Evolutionary conservation across 2,888 invertebrate species (phyloP), one percentile per base, ranked within the genome.

Genomic region (Xestia c-nigrum): DNA sequence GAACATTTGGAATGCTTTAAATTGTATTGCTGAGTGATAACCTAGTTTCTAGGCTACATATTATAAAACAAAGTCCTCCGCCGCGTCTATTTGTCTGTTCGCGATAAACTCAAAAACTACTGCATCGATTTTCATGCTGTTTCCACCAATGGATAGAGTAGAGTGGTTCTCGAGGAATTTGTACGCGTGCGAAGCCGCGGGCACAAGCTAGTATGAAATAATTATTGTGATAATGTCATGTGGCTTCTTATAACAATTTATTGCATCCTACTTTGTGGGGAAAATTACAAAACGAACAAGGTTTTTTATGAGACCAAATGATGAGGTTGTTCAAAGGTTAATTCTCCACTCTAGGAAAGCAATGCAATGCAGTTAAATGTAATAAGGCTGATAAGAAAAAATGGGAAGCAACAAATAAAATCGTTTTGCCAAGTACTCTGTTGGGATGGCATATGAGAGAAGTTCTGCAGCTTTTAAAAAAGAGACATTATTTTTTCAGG

Each of bases 21-120:
- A 31, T 21, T 16, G 14, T 9, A 4, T 61, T 16, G 38, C 9
- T 38, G 31, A 50, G n/a, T 12, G 72, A 85, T 81, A 85, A 80
- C 75, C 81, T 66, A 80, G n/a, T 65, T 84, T 66, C 31, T 31
- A 31, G 31, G 31, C 31, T 31, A 31, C 31, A 31, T 31, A 31
- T 31, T 31, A 31, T 31, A 31, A 31, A 31, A 31, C 31, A 31
- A 31, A 31, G 31, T 31, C 31, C 31, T 31, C 31, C 31, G 31
- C 31, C 31, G 31, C 31, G 31, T 31, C 31, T 31, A 3, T 31
- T 31, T 31, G 31, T 31, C 31, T 31, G 31, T 31, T 31, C 31
- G 31, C 31, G 31, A 31, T 31, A 31, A 31, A 31, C 31, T 31
- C 31, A 31, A 31, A 31, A 31, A 31, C 31, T 31, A 31, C 31